Base-by-base conservation (phyloP, 2,797 vertebrate genomes). In the Coreius guichenoti region DNA sequence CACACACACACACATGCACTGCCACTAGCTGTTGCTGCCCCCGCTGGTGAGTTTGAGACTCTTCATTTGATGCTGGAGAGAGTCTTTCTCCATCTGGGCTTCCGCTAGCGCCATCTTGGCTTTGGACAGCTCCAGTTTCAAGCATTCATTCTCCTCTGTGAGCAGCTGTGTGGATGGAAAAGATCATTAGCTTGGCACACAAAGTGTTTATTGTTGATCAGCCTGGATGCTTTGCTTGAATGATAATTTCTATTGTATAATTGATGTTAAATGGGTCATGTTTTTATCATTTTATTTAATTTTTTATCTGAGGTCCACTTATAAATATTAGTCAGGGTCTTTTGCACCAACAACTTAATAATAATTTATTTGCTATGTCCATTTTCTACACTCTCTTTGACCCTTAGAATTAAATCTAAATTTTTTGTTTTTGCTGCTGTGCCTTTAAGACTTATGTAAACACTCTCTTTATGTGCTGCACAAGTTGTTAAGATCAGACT, bases 31-130 rank as follows among this genome's bases (percentile, higher is more conserved):
- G 93, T 75, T 91, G 92, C 80, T 87, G 86, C 84, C 87, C 29
- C 89, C 83, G 16, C 70, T 74, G 43, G 91, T 93, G 93, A 96
- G 93, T 91, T 93, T 97, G 90, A 96, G 95, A 91, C 85, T 97
- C 95, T 96, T 99, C 83, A 99, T 95, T 33, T 82, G 94, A 94
- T 98, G 96, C 89, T 98, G 93, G 88, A 99, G 93, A 8, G 95
- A 95, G 91, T 99, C 98, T 90, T 97, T 98, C 93, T 99, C 97
- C 95, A 97, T 96, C 84, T 98, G 96, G 87, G 96, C 96, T 89
- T 99, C 98, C 0, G 97, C 98, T 87, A 99, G 95, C 31, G 97
- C 97, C 95, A 96, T 97, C 93, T 99, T 99, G 90, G 97, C 94
- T 92, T 96, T 96, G 88, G 98, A 98, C 88, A 99, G 93, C 92